Base-by-base conservation (phyloP, 1,140 invertebrate species). In the Calephelis virginiensis region DNA sequence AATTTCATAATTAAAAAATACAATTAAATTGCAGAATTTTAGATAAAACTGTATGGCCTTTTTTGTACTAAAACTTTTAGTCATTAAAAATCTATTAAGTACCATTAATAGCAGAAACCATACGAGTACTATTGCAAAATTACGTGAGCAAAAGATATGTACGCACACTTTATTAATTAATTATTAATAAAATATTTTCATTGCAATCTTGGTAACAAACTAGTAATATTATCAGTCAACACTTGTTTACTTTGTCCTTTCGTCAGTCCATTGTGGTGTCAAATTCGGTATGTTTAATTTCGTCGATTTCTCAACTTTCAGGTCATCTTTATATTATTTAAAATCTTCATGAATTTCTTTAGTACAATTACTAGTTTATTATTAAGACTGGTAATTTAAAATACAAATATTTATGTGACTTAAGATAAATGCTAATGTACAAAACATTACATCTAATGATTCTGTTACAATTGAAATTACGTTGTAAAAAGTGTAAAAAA, bases 51-150 rank as follows among this genome's bases (percentile, higher is more conserved):
- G 70, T 89, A 89, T 89, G 86, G 86, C 86, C 68, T 66, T 63
- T 78, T 89, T 89, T 89, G 86, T 89, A 89, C 86, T 87, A 81
- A 81, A 76, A 79, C 74, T 64, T 48, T 64, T 48, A 63, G 47
- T 64, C 48, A 64, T 10, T 72, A 68, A 67, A 72, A 67, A 67
- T 40, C 37, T 66, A 60, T 53, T 67, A 72, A 68, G 70, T 75
- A 72, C 68, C 50, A 48, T 48, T 53, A 61, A 49, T 61, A 62
- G 59, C 60, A 43, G 37, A 53, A 64, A 17, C 50, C 50, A 53
- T 64, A 50, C 48, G 6, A 43, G 53, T 50, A 64, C 48, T 43
- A 47, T 47, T 48, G 45, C 28, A 14, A 13, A 28, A 61, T 12
- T 61, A 46, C 8, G 13, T 46, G 60, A 13, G 43, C 60, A 43